Evolutionary conservation across 2,113 vertebrate species (phyloP).

Genomic region (Oryzias melastigma): DNA sequence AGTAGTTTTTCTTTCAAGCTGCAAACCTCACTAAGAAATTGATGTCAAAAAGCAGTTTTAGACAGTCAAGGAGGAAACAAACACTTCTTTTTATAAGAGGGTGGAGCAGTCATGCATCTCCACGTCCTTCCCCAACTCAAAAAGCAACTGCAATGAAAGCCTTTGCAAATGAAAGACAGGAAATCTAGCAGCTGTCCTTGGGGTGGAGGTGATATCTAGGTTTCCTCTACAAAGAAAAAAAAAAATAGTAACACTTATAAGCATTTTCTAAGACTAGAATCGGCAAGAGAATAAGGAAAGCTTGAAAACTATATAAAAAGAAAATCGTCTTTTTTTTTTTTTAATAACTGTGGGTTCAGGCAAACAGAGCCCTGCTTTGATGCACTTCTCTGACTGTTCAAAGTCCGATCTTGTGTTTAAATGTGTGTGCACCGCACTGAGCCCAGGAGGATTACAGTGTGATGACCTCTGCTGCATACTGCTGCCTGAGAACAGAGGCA

Average conservation of each 20-base stretch:
- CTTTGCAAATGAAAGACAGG: slow-evolving; percentile 69
- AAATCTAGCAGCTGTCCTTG: slow-evolving; percentile 48
- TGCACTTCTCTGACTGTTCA: neutral
- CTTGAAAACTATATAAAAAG: neutral
- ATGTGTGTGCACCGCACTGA: slow-evolving; percentile 17
- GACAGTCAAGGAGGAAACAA: too few relatives aligned
- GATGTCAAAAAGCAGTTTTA: too few relatives aligned
- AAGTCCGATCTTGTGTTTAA: slow-evolving; percentile 21
- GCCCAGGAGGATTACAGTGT: slow-evolving; percentile 45
- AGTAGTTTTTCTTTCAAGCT: neutral
- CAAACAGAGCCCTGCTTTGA: slow-evolving; percentile 3
- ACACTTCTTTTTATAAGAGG: too few relatives aligned
- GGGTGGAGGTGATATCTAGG: slow-evolving; percentile 15
- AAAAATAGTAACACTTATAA: neutral
- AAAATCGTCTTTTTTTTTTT: neutral
- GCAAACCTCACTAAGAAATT: neutral
- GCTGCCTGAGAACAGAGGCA: slow-evolving; percentile 46
- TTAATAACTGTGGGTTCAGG: neutral
- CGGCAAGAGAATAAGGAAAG: neutral
- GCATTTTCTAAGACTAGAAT: neutral
- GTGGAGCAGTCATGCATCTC: neutral
- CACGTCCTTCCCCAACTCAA: slow-evolving; percentile 21
- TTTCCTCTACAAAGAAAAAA: slow-evolving; percentile 38
- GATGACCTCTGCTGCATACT: slow-evolving; percentile 31
- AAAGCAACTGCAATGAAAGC: slow-evolving; percentile 41